A percentile compares a stretch with the other conserved stretches of the same genome.
Conservation (phyloP, 2,888 invertebrate genomes). For the Melieria crassipennis region DNA sequence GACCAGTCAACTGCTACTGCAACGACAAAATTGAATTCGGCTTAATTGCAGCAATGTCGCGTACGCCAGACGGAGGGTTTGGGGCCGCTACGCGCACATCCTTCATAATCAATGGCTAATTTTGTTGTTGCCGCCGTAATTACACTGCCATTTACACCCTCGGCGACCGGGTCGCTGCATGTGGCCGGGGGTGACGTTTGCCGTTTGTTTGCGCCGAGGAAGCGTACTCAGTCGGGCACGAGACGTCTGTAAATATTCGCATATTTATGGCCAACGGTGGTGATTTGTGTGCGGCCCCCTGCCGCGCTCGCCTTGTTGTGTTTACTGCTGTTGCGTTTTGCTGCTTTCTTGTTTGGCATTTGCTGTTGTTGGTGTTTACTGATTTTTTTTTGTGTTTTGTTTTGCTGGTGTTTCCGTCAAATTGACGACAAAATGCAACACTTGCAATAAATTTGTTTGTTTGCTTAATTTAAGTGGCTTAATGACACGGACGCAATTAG, state of each 20-base stretch:
- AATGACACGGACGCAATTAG: slow-evolving; percentile 63
- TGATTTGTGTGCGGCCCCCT: background rate
- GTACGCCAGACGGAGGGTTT: no score
- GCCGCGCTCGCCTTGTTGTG: background rate
- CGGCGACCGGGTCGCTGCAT: background rate
- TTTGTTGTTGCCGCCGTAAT: slow-evolving; percentile 29
- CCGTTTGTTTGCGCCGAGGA: background rate
- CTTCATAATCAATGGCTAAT: slow-evolving; percentile 34
- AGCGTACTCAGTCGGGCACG: background rate
- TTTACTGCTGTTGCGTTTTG: slow-evolving; percentile 9
- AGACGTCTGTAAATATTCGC: slow-evolving; percentile 18
- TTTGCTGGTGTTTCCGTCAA: slow-evolving; percentile 43
- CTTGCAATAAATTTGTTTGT: slow-evolving; percentile 60
- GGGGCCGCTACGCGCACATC: background rate
- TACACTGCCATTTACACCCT: slow-evolving; percentile 23
- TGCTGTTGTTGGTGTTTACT: slow-evolving; percentile 39
- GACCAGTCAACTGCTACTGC: background rate
- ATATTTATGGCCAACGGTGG: background rate
- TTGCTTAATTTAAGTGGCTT: slow-evolving; percentile 60
- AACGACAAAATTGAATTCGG: slow-evolving; percentile 11
- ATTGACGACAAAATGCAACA: slow-evolving; percentile 58
- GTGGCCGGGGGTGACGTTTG: background rate
- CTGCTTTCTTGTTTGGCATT: background rate
- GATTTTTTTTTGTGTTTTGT: background rate
- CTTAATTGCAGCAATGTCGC: slow-evolving; percentile 13